Conservation (phyloP, 2,888 invertebrate species). For the Amiota minor region DNA sequence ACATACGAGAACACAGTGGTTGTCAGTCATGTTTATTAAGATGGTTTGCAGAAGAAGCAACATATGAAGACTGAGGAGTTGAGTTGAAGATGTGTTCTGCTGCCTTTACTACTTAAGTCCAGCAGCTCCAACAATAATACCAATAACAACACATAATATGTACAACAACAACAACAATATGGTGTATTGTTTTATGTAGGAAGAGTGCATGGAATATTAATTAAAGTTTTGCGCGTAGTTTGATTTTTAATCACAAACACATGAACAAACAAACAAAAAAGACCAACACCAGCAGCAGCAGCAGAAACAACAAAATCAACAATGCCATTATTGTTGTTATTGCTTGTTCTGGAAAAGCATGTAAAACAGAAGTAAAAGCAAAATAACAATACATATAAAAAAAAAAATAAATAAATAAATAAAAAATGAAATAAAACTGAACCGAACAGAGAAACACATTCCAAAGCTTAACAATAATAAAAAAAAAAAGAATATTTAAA, state of each 20-base stretch:
- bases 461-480: constrained; percentile 44
- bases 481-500: too few relatives aligned
- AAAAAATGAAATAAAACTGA: constrained; percentile 47
- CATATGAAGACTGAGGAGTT: not conserved
- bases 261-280: constrained; percentile 21
- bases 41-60: too few relatives aligned
- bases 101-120: constrained; percentile 15
- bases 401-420: constrained; percentile 45
- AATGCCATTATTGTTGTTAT: constrained; percentile 55
- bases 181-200: constrained; percentile 29
- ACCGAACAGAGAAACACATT: constrained; percentile 54
- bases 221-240: constrained; percentile 62
- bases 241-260: constrained; percentile 50
- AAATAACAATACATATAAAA: constrained; percentile 36
- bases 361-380: constrained; percentile 50
- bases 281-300: constrained; percentile 29
- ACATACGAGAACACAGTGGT: too few relatives aligned
- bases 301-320: constrained; percentile 31
- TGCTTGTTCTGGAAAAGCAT: constrained; percentile 51
- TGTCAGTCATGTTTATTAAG: too few relatives aligned
- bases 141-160: constrained; percentile 43
- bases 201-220: constrained; percentile 67
- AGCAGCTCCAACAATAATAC: constrained; percentile 41
- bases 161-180: constrained; percentile 45
- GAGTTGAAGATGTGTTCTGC: constrained; percentile 11